Evolutionary conservation across 2,888 invertebrate species (phyloP), one percentile per base, ranked within the genome.

Genomic region (Synanthedon myopaeformis): DNA sequence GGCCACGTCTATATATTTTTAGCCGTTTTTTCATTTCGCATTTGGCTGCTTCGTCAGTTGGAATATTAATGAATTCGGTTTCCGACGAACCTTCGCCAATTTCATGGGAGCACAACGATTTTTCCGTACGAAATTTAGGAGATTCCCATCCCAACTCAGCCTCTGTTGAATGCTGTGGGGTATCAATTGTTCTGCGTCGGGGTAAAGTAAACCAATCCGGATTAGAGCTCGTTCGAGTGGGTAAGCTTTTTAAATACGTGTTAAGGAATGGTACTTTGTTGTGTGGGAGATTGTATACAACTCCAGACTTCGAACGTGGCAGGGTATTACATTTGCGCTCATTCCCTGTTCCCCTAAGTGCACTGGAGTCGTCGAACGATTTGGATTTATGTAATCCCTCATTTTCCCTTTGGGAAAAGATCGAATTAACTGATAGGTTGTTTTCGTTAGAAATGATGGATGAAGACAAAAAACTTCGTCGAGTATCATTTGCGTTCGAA

Each of bases 211-310:
- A 73, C 83, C 83, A 85, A 74, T 82, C 78, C 60, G 82, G 81
- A 76, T 81, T 82, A 70, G 77, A 73, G 64, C 69, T 72, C 62
- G 78, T 74, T 59, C 82, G 76, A 52, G 72, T 69, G 59, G 78
- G 83, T 75, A 88, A 76, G 75, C 88, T 88, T 75, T 82, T 88
- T 70, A 88, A 75, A 68, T 88, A 88, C 68, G 88, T 88, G 66
- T 85, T 83, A 56, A 88, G 72, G 69, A 88, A 88, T 55, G 82
- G 82, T 71, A 88, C 75, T 67, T 88, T 87, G 69, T 85, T 85
- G 66, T 76, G 72, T 14, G 86, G 87, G 42, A 70, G 73, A 57
- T 74, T 74, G 67, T 82, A 86, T 59, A 75, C 63, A 58, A 74
- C 65, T 52, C 82, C 78, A 45, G 87, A 86, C 67, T 80, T 79